Evolutionary conservation across 2,113 vertebrate species (phyloP).

Genomic region (Peromyscus polionotus): DNA sequence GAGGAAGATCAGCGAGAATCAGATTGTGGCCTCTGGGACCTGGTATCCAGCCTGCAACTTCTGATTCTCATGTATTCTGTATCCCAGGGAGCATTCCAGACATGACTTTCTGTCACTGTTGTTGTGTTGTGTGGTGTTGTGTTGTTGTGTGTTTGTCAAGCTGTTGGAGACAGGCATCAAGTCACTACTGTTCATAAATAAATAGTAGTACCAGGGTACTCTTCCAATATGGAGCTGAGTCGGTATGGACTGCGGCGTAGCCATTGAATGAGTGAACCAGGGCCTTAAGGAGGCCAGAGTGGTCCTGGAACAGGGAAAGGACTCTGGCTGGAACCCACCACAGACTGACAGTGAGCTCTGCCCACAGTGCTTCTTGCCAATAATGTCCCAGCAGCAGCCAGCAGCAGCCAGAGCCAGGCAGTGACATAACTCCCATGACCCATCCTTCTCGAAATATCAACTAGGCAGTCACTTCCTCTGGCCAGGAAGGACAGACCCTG

Average conservation of each 20-base stretch:
- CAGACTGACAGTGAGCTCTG: not conserved
- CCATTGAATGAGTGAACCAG: not conserved
- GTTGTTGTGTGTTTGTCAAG: not conserved
- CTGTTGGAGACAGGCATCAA: not conserved
- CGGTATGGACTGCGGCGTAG: accelerated
- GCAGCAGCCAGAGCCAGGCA: not conserved
- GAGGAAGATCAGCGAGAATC: not conserved
- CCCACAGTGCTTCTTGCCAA: not conserved
- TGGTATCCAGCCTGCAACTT: not conserved
- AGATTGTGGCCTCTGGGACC: not conserved
- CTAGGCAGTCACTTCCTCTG: not conserved
- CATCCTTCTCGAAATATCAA: constrained; percentile 62
- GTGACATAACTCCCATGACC: constrained; percentile 3
- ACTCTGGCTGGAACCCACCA: not conserved
- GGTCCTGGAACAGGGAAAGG: too few species aligned
- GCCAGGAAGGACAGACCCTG: constrained; percentile 47
- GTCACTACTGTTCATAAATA: not conserved
- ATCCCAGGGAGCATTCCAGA: not conserved
- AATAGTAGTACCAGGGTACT: too few species aligned
- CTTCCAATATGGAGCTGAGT: not conserved
- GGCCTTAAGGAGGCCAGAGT: not conserved
- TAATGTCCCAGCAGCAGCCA: not conserved
- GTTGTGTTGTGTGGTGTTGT: not conserved
- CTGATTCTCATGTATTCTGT: not conserved
- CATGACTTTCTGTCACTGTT: not conserved